A percentile compares a stretch with the other conserved stretches of the same genome.
Evolutionary conservation across 2,113 vertebrate species (phyloP).

Genomic region (Microcebus murinus): DNA sequence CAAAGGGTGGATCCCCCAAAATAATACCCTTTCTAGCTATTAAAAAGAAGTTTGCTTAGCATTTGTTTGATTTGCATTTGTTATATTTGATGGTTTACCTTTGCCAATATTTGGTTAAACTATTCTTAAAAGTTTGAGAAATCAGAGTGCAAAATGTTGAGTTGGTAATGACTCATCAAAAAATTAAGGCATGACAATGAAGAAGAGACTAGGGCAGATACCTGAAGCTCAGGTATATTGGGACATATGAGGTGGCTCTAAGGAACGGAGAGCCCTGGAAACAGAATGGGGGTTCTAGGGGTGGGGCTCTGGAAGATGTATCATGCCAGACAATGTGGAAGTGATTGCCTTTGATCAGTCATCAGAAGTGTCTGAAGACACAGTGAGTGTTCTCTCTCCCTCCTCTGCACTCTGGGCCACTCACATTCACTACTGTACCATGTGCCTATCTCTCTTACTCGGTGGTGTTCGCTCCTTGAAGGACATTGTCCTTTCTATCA

Average conservation of each 20-base stretch:
- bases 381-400: too few relatives aligned
- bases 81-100: not conserved
- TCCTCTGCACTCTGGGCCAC: too few relatives aligned
- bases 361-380: too few relatives aligned
- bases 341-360: too few relatives aligned
- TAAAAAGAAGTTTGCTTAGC: constrained; percentile 14
- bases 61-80: not conserved
- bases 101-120: constrained; percentile 27
- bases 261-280: too few relatives aligned
- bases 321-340: too few relatives aligned
- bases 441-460: too few relatives aligned
- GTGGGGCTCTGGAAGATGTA: too few relatives aligned
- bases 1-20: not conserved
- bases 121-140: constrained; percentile 37
- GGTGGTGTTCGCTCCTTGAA: too few relatives aligned
- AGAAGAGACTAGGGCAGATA: not conserved
- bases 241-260: not conserved
- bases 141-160: constrained; percentile 9
- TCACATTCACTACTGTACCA: too few relatives aligned
- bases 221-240: not conserved
- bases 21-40: not conserved
- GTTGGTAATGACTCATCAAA: not conserved
- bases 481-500: too few relatives aligned
- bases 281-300: too few relatives aligned
- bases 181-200: not conserved